Evolutionary conservation across 2,888 invertebrate species (phyloP).

Genomic region (Panopea generosa): DNA sequence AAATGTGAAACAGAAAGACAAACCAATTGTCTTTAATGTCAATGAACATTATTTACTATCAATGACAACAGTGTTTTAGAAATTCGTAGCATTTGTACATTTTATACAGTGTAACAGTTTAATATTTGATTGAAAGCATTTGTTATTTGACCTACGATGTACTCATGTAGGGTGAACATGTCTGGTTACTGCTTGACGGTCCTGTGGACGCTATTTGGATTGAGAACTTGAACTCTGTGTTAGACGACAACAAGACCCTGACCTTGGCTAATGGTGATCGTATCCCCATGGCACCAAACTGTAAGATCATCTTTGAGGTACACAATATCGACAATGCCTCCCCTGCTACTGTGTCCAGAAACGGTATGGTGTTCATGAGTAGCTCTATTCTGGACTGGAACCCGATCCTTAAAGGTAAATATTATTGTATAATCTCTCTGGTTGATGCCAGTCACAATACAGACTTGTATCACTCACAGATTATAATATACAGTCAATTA

Average conservation of each 20-base stretch:
- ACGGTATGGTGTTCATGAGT: slow-evolving; percentile 93
- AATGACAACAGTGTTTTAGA: no score
- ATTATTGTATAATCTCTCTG: no score
- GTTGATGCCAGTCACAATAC: no score
- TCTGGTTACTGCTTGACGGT: slow-evolving; percentile 85
- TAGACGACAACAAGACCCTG: slow-evolving; percentile 86
- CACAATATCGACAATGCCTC: slow-evolving; percentile 86
- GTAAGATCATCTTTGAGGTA: slow-evolving; percentile 86
- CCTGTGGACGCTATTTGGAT: slow-evolving; percentile 86
- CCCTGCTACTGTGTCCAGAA: slow-evolving; percentile 86
- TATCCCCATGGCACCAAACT: slow-evolving; percentile 85
- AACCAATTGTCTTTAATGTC: no score
- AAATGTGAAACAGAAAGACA: no score
- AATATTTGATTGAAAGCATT: no score
- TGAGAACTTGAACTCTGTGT: slow-evolving; percentile 86
- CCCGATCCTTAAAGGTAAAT: slow-evolving; percentile 92
- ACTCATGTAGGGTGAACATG: slow-evolving; percentile 83
- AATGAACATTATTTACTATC: no score
- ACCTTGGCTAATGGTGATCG: slow-evolving; percentile 86
- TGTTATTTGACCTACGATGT: no score
- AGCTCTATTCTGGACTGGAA: slow-evolving; percentile 97
- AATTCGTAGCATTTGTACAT: no score
- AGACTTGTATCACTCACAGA: no score
- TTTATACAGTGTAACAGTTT: no score
- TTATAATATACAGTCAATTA: no score